Percentiles rank a stretch among this genome's conserved stretches.
Conservation (phyloP, 2,888 invertebrate genomes). For the Troglohyphantes excavatus region DNA sequence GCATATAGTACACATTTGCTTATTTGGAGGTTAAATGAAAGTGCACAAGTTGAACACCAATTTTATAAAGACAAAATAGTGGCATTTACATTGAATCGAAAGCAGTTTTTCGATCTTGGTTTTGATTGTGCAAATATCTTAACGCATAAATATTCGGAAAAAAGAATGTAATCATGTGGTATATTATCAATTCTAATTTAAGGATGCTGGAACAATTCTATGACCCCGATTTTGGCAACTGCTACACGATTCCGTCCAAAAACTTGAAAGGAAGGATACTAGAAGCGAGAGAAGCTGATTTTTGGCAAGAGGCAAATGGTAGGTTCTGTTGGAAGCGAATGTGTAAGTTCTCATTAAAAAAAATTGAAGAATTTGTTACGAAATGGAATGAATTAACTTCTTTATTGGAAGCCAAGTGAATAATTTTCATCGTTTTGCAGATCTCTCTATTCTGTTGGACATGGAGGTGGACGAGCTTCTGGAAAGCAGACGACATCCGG, state of each 20-base stretch:
- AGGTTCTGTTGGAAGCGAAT: too few relatives aligned
- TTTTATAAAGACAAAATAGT: too few relatives aligned
- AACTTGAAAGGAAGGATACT: background rate
- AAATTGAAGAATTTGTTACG: background rate
- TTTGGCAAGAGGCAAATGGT: conserved; percentile 71
- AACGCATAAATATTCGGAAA: too few relatives aligned
- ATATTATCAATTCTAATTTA: too few relatives aligned
- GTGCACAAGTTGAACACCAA: too few relatives aligned
- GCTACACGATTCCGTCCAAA: conserved; percentile 29
- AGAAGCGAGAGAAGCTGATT: conserved; percentile 41
- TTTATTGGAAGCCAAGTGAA: background rate
- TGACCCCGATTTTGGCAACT: conserved; percentile 66
- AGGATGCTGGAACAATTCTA: conserved; percentile 10
- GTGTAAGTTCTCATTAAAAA: background rate
- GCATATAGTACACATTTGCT: too few relatives aligned
- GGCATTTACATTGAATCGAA: too few relatives aligned
- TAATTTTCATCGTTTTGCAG: conserved; percentile 23
- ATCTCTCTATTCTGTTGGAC: conserved; percentile 51
- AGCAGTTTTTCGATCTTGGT: too few relatives aligned
- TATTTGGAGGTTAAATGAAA: too few relatives aligned
- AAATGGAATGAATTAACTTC: background rate
- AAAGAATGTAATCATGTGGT: too few relatives aligned
- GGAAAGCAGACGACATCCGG: conserved; percentile 32
- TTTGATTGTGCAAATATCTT: too few relatives aligned
- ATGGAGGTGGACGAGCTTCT: conserved; percentile 20